Base-by-base conservation (phyloP, 1,140 invertebrate genomes). In the Harpegnathos saltator region DNA sequence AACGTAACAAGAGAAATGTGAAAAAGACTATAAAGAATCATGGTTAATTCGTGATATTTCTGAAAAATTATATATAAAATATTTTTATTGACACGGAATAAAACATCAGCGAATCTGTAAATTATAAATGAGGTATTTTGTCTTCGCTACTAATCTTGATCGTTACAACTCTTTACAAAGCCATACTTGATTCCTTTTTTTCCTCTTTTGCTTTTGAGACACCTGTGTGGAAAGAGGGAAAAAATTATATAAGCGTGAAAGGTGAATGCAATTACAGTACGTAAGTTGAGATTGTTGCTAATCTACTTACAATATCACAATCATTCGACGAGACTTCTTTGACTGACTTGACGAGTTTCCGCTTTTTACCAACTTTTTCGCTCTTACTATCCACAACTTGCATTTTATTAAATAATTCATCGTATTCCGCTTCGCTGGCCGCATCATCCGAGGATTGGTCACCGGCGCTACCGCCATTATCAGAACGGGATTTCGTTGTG, bases 351-450 rank as follows among this genome's bases (percentile, higher is more conserved):
- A 44, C 38, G 7, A 44, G 38, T 66, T 14, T 59, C 5, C 50
- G 58, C 4, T n/a, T 48, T 48, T 63, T 17, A 44, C 44, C 19
- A 5, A 9, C 4, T 63, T 52, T 65, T 14, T 17, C 65, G 17
- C 65, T 38, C 26, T 65, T 56, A 26, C 61, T 75, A 17, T 7
- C 52, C 24, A 85, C 24, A 11, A 65, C 59, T 68, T 44, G 58
- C 82, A 84, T 86, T 26, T 62, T 62, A 4, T 84, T 14, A 38
- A 86, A 86, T 22, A 86, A 50, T 7, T 65, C 86, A 29, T 92
- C 91, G 52, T 86, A 90, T 38, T 92, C 91, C 14, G 19, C 62
- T 24, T 89, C 86, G 19, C 38, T 84, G 29, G 86, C 73, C 52
- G 50, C 68, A 68, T 85, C 56, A 15, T 33, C 61, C 24, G 3